Conservation (phyloP, 2,797 vertebrate genomes). For the Poeciliopsis turneri region DNA sequence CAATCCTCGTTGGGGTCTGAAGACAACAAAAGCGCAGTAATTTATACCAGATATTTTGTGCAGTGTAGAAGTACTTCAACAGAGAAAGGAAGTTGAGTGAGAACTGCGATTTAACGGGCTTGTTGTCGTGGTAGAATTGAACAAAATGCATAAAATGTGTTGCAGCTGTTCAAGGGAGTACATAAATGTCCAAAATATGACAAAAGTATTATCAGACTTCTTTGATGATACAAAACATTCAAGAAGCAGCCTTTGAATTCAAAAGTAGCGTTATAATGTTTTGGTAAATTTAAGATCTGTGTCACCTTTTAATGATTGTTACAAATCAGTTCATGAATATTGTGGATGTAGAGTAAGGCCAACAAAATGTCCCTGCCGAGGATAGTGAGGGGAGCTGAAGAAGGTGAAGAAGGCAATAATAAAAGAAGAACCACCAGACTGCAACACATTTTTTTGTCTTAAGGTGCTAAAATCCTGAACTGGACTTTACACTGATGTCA, state of each 20-base stretch:
- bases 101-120: background rate
- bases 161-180: background rate
- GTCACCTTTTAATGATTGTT: background rate
- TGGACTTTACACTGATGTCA: background rate
- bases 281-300: background rate
- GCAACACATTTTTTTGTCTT: background rate
- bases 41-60: slow-evolving; percentile 7
- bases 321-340: background rate
- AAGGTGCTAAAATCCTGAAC: background rate
- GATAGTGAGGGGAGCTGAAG: background rate
- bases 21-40: slow-evolving; percentile 52
- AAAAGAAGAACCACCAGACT: background rate
- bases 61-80: background rate
- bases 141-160: background rate
- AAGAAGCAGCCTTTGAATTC: background rate
- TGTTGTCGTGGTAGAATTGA: background rate
- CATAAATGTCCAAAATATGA: background rate
- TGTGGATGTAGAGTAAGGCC: background rate
- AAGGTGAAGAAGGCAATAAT: background rate
- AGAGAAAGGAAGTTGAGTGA: background rate
- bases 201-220: background rate
- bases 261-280: background rate
- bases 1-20: slow-evolving; percentile 53
- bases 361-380: background rate
- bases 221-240: background rate